A percentile compares a stretch with the other conserved stretches of the same genome.
Conservation (phyloP, 2,797 vertebrate genomes). For the Coluber constrictor region DNA sequence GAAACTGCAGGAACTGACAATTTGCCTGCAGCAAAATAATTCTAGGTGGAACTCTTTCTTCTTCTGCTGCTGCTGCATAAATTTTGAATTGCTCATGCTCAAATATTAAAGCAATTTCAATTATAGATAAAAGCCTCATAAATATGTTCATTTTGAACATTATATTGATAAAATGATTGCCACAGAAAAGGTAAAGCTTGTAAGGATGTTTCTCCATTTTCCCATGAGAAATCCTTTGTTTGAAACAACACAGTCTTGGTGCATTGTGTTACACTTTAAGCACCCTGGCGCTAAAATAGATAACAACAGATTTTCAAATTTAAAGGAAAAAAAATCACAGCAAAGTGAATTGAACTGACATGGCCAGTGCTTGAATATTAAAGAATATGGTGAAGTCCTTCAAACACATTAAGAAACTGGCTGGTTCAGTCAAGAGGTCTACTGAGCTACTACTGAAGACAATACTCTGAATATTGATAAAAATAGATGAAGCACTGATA, state of each 20-base stretch:
- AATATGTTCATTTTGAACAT: not conserved
- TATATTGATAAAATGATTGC: not conserved
- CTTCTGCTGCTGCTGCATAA: not conserved
- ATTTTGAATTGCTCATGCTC: not conserved
- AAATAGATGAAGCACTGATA: not conserved
- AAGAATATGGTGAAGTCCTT: not conserved
- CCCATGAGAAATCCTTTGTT: not conserved
- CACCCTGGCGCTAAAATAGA: not conserved
- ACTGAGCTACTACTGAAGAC: not conserved
- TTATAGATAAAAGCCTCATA: not conserved
- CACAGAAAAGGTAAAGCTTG: not conserved
- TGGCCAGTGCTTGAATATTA: not conserved
- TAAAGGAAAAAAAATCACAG: not conserved
- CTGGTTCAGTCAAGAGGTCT: not conserved
- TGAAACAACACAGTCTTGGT: not conserved
- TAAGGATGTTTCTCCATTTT: not conserved
- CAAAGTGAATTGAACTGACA: not conserved
- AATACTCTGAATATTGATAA: not conserved
- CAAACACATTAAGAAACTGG: not conserved
- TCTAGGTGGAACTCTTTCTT: not conserved
- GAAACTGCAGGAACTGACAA: not conserved
- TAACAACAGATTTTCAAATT: not conserved
- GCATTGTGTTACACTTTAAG: not conserved
- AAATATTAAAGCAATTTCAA: not conserved
- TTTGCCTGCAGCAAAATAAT: conserved; percentile 1